Conservation (phyloP, 2,888 invertebrate species). For the Lypha dubia region DNA sequence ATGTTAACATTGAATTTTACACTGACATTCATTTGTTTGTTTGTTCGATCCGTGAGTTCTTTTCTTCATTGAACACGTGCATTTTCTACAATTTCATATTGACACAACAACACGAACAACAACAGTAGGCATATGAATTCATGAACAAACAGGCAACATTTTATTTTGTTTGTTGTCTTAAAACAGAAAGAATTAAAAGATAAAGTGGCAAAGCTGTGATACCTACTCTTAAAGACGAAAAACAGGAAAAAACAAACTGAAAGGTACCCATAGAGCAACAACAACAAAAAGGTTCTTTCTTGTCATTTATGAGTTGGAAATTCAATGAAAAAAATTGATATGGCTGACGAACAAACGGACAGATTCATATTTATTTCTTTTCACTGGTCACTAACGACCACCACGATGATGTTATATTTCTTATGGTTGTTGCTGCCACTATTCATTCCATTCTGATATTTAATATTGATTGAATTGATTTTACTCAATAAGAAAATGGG, state of each 20-base stretch:
- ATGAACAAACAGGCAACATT: slow-evolving; percentile 45
- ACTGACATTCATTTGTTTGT: slow-evolving; percentile 73
- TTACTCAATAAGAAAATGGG: neutral
- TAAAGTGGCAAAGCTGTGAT: slow-evolving; percentile 39
- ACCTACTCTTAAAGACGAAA: slow-evolving; percentile 29
- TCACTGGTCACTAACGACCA: slow-evolving; percentile 41
- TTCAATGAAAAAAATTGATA: slow-evolving; percentile 53
- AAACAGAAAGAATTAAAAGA: slow-evolving; percentile 15
- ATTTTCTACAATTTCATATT: slow-evolving; percentile 74
- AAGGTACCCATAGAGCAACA: neutral
- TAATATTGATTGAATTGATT: slow-evolving; percentile 38
- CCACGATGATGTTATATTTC: neutral
- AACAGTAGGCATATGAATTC: slow-evolving; percentile 22
- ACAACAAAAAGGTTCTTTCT: slow-evolving; percentile 28
- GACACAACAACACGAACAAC: slow-evolving; percentile 31
- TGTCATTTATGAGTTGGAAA: slow-evolving; percentile 42
- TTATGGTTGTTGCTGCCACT: neutral
- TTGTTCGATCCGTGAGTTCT: no score
- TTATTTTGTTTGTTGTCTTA: slow-evolving; percentile 11
- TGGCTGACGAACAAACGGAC: slow-evolving; percentile 35
- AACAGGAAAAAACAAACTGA: slow-evolving; percentile 23
- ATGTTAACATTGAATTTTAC: slow-evolving; percentile 80
- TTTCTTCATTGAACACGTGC: slow-evolving; percentile 81
- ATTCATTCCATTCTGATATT: slow-evolving; percentile 21
- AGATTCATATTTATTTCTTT: slow-evolving; percentile 29